Base-by-base conservation (phyloP, 64 coral and sea anemone genomes). In the Hydrozoanthus tunicans region DNA sequence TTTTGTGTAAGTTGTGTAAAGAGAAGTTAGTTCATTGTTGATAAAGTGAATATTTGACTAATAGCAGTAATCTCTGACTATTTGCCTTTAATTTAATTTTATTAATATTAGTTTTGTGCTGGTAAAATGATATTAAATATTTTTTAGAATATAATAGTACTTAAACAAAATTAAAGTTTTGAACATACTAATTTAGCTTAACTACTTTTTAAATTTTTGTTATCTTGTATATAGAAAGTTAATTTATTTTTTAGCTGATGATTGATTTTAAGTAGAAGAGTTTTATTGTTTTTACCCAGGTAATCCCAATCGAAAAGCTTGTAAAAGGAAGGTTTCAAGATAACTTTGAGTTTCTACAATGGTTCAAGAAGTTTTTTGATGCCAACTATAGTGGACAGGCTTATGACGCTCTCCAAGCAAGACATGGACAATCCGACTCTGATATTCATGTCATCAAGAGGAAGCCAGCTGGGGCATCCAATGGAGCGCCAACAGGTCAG, bases 291-390 rank as follows among this genome's bases (percentile, higher is more conserved):
- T 17, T 56, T 89, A 13, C 81, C 14, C 56, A 99, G 97, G 56
- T 79, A 67, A 81, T 99, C 56, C 97, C 97, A 53, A 72, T 99
- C 58, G 97, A 99, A 64, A 99, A 94, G 54, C 92, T 99, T 60
- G 92, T 99, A 24, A 99, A 99, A 93, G 97, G 97, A 74, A 95
- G 89, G 78, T 99, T 99, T 79, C 97, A 99, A 77, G 97, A 99
- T 74, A 99, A 99, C 58, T 99, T 99, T 94, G 97, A 99, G 90
- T 99, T 99, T 86, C 64, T 95, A 56, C 97, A 99, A 73, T 99
- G 97, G 97, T 99, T 99, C 84, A 99, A 99, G 61, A 99, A 91
- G 58, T 99, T 99, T 76, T 99, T 99, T 90, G 97, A 99, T 94
- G 97, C 97, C 27, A 99, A 99, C 90, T 99, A 99, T 76, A 81